phyloP scores from a whole-genome alignment of 2,113 vertebrate genomes.

The Emydocephalus ijimae region DNA sequence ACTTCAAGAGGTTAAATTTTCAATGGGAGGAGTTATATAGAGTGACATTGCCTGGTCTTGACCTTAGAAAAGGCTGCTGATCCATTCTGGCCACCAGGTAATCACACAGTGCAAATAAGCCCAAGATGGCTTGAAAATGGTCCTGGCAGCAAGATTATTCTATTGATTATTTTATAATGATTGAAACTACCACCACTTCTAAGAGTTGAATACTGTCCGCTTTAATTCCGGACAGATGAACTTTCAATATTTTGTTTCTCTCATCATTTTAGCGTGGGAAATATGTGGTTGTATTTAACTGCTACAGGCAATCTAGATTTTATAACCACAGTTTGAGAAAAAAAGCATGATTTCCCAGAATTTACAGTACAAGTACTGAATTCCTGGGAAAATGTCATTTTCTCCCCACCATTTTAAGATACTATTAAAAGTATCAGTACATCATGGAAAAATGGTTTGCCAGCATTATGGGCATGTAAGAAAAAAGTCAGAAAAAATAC shows the following conservation, averaged over 20 bases:
- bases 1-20: background rate
- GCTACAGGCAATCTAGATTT: background rate
- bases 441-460: background rate
- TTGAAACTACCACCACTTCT: fast-evolving
- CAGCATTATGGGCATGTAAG: background rate
- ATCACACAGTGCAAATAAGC: background rate
- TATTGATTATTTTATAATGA: background rate
- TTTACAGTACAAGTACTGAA: background rate
- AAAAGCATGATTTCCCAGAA: background rate
- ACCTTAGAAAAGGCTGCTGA: background rate
- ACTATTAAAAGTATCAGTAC: background rate
- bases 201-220: background rate
- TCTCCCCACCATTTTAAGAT: background rate
- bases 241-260: background rate
- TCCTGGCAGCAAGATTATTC: conserved; percentile 1
- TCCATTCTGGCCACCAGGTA: background rate
- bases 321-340: too few relatives aligned
- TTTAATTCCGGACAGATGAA: background rate
- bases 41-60: background rate
- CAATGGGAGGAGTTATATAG: background rate
- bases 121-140: conserved; percentile 25
- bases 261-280: background rate
- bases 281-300: background rate
- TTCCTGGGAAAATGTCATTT: background rate
- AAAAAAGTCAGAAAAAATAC: background rate